Evolutionary conservation across 1,140 invertebrate genomes (phyloP).

Genomic region (Latrodectus geometricus): DNA sequence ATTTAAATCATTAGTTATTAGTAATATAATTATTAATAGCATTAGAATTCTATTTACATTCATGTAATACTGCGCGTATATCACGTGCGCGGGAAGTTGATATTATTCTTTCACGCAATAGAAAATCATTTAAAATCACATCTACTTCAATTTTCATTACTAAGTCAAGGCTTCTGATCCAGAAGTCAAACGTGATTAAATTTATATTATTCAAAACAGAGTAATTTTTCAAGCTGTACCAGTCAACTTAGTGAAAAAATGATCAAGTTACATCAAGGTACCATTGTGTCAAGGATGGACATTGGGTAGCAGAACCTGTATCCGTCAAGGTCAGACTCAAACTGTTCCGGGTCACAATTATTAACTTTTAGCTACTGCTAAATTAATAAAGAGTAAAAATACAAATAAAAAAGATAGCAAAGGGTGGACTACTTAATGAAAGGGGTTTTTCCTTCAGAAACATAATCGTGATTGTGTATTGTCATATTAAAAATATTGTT

Average conservation of each 20-base stretch:
- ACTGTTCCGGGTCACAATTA: slow-evolving; percentile 54
- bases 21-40: too few relatives aligned
- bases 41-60: too few relatives aligned
- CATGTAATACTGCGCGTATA: too few relatives aligned
- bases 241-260: background rate
- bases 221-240: background rate
- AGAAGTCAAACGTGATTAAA: slow-evolving; percentile 3
- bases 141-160: too few relatives aligned
- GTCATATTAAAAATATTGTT: background rate
- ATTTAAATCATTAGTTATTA: too few relatives aligned
- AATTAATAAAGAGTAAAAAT: slow-evolving; percentile 21
- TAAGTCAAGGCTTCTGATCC: slow-evolving; percentile 7
- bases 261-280: slow-evolving; percentile 17
- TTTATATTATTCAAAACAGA: slow-evolving; percentile 2
- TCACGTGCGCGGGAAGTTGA: too few relatives aligned
- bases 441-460: slow-evolving; percentile 39
- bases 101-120: too few relatives aligned
- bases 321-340: slow-evolving; percentile 27
- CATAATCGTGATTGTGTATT: slow-evolving; percentile 11
- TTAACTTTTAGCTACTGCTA: slow-evolving; percentile 21
- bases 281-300: slow-evolving; percentile 50
- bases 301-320: slow-evolving; percentile 27
- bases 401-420: slow-evolving; percentile 1
- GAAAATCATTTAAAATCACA: too few relatives aligned
- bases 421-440: background rate